Conservation (phyloP, 2,797 vertebrate species). For the Cynopterus sphinx region DNA sequence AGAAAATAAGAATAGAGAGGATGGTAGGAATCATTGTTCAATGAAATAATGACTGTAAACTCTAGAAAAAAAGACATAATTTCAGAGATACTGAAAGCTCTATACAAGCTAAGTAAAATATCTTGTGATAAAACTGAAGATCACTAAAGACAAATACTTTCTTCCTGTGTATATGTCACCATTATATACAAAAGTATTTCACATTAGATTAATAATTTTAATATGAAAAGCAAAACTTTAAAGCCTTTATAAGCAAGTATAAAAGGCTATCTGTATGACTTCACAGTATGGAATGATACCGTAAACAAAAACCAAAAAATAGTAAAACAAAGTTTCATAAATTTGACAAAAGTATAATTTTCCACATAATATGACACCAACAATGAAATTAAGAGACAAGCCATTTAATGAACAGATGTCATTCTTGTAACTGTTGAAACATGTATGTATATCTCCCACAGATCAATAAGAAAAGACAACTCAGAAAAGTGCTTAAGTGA, state of each 20-base stretch:
- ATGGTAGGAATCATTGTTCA: background rate
- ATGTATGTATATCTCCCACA: background rate
- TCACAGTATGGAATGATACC: background rate
- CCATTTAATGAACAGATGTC: background rate
- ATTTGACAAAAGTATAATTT: background rate
- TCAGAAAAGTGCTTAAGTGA: background rate
- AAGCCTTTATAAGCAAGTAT: background rate
- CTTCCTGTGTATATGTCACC: background rate
- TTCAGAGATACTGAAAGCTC: background rate
- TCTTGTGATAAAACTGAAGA: background rate
- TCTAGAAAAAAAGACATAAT: background rate
- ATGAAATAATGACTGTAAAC: background rate
- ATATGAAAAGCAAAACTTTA: background rate
- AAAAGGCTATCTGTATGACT: background rate
- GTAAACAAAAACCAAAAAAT: background rate
- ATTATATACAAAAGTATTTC: background rate
- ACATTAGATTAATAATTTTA: background rate
- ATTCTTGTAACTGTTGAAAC: background rate
- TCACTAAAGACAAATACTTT: background rate
- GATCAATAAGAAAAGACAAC: background rate
- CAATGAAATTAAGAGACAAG: background rate
- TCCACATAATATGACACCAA: background rate
- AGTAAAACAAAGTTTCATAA: background rate
- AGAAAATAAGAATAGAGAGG: background rate
- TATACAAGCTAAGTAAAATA: background rate